Percentiles rank a stretch among this genome's conserved stretches.
Evolutionary conservation across 2,888 invertebrate species (phyloP).

Genomic region (Acleris sparsana): DNA sequence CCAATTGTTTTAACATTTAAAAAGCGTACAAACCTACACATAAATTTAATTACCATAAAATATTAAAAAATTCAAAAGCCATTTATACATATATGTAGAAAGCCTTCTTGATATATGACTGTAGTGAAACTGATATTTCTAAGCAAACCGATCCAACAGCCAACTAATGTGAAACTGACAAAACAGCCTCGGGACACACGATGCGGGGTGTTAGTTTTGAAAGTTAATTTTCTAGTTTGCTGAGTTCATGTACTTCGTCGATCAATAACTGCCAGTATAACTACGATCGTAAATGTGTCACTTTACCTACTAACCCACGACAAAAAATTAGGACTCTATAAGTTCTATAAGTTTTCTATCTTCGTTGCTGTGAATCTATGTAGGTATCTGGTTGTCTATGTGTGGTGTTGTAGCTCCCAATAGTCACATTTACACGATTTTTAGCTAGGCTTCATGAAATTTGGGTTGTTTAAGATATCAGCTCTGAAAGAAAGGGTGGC

Average conservation of each 20-base stretch:
- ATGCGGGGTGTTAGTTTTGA: constrained; percentile 58
- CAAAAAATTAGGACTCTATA: too few species aligned
- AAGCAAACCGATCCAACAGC: constrained; percentile 12
- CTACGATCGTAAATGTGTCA: constrained; percentile 17
- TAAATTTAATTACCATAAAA: too few species aligned
- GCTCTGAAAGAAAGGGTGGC: too few species aligned
- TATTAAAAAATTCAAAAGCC: not conserved
- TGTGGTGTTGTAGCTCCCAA: too few species aligned
- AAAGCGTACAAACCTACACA: too few species aligned
- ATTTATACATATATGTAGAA: not conserved
- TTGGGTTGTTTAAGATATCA: too few species aligned
- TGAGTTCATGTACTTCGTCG: constrained; percentile 66
- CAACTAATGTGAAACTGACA: constrained; percentile 51
- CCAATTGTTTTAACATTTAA: too few species aligned
- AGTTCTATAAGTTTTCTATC: too few species aligned
- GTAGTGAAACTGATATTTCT: constrained; percentile 14
- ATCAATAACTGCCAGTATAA: constrained; percentile 46
- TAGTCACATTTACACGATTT: too few species aligned
- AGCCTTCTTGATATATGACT: not conserved
- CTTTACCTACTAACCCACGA: not conserved
- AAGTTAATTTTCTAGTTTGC: constrained; percentile 73
- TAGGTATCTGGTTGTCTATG: too few species aligned
- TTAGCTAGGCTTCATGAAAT: too few species aligned
- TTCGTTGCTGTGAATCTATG: too few species aligned
- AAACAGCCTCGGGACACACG: constrained; percentile 45